These are phyloP conservation scores for Hydrocynus forskahlii DNA, from an alignment of 2,797 vertebrate species.

Conservation along the genomic window DNA sequence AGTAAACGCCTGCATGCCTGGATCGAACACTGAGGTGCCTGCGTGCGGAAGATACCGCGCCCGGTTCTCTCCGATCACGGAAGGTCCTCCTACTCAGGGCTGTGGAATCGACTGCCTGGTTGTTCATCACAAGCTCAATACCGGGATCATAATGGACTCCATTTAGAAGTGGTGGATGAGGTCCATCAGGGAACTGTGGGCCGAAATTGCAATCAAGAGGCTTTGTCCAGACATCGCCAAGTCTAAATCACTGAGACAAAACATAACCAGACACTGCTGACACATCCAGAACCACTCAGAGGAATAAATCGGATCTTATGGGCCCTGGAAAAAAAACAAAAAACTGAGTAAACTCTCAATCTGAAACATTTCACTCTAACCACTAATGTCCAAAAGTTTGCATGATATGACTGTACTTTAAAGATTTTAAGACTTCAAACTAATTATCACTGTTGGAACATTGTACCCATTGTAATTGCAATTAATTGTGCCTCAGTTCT, in stretches of 20 bases:
- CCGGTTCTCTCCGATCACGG: background rate
- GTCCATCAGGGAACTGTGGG: conserved; percentile 1
- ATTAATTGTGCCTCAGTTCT: no score
- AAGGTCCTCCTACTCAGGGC: background rate
- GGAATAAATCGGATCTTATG: no score
- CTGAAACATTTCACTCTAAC: no score
- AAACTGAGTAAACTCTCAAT: no score
- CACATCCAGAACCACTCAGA: background rate
- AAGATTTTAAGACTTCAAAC: no score
- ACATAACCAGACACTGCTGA: background rate
- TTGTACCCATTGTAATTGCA: no score
- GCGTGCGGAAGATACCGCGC: conserved; percentile 39
- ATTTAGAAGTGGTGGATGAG: conserved; percentile 12
- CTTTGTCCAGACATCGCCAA: background rate
- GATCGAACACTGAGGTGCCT: conserved; percentile 38
- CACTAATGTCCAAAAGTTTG: no score
- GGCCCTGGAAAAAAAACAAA: no score
- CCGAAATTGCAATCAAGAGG: conserved; percentile 8
- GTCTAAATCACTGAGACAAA: conserved; percentile 16
- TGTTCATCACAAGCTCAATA: conserved; percentile 6
- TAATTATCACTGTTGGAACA: no score
- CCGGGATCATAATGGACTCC: conserved; percentile 24
- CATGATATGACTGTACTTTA: no score
- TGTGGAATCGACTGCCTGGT: background rate
- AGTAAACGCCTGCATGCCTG: conserved; percentile 35